These are phyloP conservation scores for Andrena minutula DNA, from an alignment of 2,888 invertebrate genomes.

Conservation along the genomic window DNA sequence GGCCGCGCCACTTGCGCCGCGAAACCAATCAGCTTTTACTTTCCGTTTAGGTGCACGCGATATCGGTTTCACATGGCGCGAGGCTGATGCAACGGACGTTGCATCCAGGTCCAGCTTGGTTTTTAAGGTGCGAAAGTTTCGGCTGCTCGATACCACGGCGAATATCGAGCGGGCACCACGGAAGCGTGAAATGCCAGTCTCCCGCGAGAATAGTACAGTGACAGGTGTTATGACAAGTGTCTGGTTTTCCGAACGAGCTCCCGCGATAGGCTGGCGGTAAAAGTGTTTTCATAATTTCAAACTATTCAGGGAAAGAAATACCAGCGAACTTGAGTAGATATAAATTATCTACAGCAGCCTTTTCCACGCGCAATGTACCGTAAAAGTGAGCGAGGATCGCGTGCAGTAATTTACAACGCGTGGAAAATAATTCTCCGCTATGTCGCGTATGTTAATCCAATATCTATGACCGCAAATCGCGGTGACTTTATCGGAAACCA, in stretches of 20 bases:
- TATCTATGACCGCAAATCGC: slow-evolving; percentile 30
- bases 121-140: not conserved
- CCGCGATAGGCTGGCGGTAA: slow-evolving; percentile 32
- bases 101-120: not conserved
- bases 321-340: slow-evolving; percentile 20
- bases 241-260: slow-evolving; percentile 29
- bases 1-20: slow-evolving; percentile 37
- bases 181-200: slow-evolving; percentile 35
- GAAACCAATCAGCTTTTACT: slow-evolving; percentile 49
- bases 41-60: slow-evolving; percentile 44
- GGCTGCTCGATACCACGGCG: slow-evolving; percentile 11
- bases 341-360: slow-evolving; percentile 38
- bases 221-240: slow-evolving; percentile 38
- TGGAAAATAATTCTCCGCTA: slow-evolving; percentile 20
- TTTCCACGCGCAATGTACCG: not conserved
- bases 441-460: slow-evolving; percentile 8
- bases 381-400: not conserved
- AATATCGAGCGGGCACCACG: slow-evolving; percentile 1
- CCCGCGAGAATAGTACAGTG: slow-evolving; percentile 20
- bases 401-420: not conserved
- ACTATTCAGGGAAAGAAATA: slow-evolving; percentile 21
- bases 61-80: slow-evolving; percentile 9
- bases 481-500: slow-evolving; percentile 38
- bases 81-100: not conserved
- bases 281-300: slow-evolving; percentile 37